Evolutionary conservation across 2,888 invertebrate species (phyloP), one percentile per base, ranked within the genome.

Genomic region (Ischnus inquisitorius): DNA sequence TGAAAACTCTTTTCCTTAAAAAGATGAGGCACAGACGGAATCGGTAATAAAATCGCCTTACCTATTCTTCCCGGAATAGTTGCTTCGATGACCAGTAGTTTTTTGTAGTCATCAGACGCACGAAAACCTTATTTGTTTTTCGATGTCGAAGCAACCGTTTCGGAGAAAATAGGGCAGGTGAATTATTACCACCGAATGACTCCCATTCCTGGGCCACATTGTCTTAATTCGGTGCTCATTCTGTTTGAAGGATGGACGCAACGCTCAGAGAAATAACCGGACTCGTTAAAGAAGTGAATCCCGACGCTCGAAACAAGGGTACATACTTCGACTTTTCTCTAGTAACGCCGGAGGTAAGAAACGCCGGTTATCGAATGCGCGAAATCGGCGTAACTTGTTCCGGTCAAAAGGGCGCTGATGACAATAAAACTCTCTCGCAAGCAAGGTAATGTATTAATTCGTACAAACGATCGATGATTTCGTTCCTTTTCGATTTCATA

Each of bases 211-310:
- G n/a, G n/a, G n/a, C n/a, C n/a, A n/a, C n/a, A n/a, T n/a, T n/a
- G n/a, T n/a, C n/a, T n/a, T n/a, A n/a, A n/a, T n/a, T 19, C n/a
- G 4, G 43, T 60, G 14, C 2, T 39, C 78, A 14, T 22, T 48
- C 19, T 10, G 1, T 72, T 25, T 74, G 54, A 83, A 95, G 96
- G 96, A 94, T 96, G 95, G 97, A 99, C 94, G 99, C 99, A 3
- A 98, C 98, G 0, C 95, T 99, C 16, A 96, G 98, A 85, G 99
- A 99, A 94, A 95, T 99, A 10, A 98, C 99, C 0, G 97, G 97
- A n/a, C 95, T 99, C 6, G 99, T 99, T 0, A 98, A 99, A 92
- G 99, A 99, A 95, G 99, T 99, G 0, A 99, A 99, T 93, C 98
- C 98, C 5, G 99, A 99, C 93, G 98, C 99, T 0, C 95, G 99